Percentiles rank a stretch among this genome's conserved stretches.
phyloP scores from a whole-genome alignment of 2,888 invertebrate genomes.

The Drosophila antonietae region DNA sequence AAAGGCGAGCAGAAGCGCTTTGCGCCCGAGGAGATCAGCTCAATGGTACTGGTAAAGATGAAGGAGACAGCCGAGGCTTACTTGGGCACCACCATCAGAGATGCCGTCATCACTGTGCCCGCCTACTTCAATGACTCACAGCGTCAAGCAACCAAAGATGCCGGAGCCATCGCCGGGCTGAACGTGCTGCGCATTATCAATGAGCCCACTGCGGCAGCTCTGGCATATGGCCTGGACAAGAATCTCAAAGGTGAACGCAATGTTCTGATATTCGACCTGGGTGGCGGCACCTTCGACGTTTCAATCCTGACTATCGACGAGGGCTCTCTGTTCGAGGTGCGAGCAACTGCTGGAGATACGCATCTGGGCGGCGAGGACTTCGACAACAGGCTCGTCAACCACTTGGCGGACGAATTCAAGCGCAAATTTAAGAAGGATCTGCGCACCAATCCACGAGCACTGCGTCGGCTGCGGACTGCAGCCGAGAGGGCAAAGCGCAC shows the following conservation, averaged over 20 bases:
- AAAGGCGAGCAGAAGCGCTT: constrained; percentile 95
- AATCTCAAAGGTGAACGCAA: constrained; percentile 92
- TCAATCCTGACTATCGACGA: constrained; percentile 98
- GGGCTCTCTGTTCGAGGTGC: constrained; percentile 94
- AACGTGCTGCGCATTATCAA: constrained; percentile 96
- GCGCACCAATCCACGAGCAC: constrained; percentile 87
- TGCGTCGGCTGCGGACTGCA: constrained; percentile 90
- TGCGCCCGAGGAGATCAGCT: constrained; percentile 96
- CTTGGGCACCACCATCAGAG: constrained; percentile 92
- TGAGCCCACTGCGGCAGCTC: constrained; percentile 96
- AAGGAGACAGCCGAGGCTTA: constrained; percentile 96
- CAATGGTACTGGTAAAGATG: constrained; percentile 97
- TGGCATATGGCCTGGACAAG: constrained; percentile 96
- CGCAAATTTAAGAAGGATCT: constrained; percentile 90
- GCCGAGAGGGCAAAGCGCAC: constrained; percentile 92
- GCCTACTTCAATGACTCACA: constrained; percentile 96
- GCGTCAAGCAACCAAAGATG: constrained; percentile 96
- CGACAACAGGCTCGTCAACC: constrained; percentile 94
- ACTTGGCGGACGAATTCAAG: constrained; percentile 95
- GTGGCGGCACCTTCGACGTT: constrained; percentile 97
- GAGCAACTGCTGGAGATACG: constrained; percentile 97
- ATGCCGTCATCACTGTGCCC: constrained; percentile 96
- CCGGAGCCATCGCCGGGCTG: constrained; percentile 95
- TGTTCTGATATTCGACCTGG: constrained; percentile 88
- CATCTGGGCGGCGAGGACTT: constrained; percentile 96